These are phyloP conservation scores for Percopsis omiscomaycus DNA, from an alignment of 2,797 vertebrate species.

Conservation along the genomic window DNA sequence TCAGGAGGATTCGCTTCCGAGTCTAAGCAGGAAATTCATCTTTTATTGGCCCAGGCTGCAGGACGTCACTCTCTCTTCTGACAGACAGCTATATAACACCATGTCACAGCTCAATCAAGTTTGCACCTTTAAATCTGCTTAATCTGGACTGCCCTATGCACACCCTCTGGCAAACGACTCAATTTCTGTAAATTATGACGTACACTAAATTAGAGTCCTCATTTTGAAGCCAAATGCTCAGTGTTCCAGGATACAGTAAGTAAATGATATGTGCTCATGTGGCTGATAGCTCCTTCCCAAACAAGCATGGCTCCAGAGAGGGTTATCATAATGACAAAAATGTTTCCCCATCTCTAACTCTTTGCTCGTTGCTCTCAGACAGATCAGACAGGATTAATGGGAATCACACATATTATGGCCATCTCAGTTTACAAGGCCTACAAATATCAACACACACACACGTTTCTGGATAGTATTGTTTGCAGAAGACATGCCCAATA, in stretches of 20 bases:
- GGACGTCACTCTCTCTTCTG: not conserved
- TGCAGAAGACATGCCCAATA: not conserved
- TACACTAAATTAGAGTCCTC: constrained; percentile 37
- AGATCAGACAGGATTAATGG: not conserved
- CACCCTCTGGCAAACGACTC: constrained; percentile 3
- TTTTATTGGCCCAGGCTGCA: constrained; percentile 51
- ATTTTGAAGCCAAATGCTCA: constrained; percentile 58
- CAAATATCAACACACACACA: constrained; percentile 9
- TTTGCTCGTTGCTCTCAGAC: not conserved
- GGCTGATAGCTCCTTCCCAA: constrained; percentile 49
- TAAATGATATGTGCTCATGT: constrained; percentile 57
- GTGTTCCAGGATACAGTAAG: constrained; percentile 49
- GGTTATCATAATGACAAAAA: constrained; percentile 42
- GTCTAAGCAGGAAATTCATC: constrained; percentile 43
- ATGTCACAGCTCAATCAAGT: not conserved
- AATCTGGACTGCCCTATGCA: too few species aligned
- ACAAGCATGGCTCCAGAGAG: constrained; percentile 57
- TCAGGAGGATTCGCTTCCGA: too few species aligned
- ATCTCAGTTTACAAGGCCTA: not conserved
- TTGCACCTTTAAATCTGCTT: not conserved
- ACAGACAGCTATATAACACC: not conserved
- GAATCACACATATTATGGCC: too few species aligned
- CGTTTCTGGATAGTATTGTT: constrained; percentile 1
- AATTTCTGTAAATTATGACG: constrained; percentile 28
- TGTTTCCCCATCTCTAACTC: constrained; percentile 21